Evolutionary conservation across 2,113 vertebrate species (phyloP), one percentile per base, ranked within the genome.

Genomic region (Toxotes jaculatrix): DNA sequence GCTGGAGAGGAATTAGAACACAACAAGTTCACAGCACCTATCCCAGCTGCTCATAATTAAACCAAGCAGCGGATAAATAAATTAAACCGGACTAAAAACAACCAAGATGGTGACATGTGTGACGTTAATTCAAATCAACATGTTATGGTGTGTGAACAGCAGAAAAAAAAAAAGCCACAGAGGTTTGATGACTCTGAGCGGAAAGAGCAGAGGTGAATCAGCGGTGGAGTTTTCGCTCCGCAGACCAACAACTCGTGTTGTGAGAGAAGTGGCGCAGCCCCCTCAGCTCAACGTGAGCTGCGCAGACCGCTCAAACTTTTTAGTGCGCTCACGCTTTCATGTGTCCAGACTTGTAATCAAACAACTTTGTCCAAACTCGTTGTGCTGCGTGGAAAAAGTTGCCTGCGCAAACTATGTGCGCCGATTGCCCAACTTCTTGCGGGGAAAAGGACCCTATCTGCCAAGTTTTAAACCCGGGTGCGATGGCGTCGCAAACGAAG

Each of bases 341-440:
- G 53, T 36, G 69, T 34, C 45, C 71, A 71, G 63, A 89, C 89
- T 78, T 84, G 74, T 67, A 4, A 27, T 27, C 19, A 64, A 40
- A 7, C 0, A 80, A 86, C 74, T 85, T 71, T 23, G 19, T 51
- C 11, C 42, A 0, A 49, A 63, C 45, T 75, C 74, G 12, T 3
- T 9, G 17, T 5, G 5, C 53, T 6, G 34, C 61, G 17, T 2
- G 17, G 40, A 21, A 17, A 45, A 83, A 79, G 56, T 66, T 73
- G 2, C 11, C 59, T 40, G 66, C 36, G 63, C 42, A 34, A 74
- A 79, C 31, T 43, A 89, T 84, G 85, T 77, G 93, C 76, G 89
- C 85, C 38, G 91, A 88, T 45, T 64, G 92, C 40, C 88, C 76
- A 45, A 68, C 62, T 68, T 11, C 38, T 62, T 74, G 49, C 65